These are phyloP conservation scores for Ploceus nigricollis DNA, from an alignment of 2,113 vertebrate species.

Conservation along the genomic window DNA sequence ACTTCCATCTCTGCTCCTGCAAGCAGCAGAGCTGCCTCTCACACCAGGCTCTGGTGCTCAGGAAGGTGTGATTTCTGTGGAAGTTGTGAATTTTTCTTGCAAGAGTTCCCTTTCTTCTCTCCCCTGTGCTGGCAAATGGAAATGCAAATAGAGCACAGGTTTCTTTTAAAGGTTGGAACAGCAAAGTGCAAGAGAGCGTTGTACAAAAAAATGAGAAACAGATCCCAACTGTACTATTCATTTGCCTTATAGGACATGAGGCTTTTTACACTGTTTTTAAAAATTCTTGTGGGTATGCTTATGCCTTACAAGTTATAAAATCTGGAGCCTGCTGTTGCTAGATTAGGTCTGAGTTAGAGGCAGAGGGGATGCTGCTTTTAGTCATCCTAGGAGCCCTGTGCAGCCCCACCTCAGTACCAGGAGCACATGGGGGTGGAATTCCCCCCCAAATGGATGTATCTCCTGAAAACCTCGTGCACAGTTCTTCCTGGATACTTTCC, in stretches of 20 bases:
- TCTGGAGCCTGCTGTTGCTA: background rate
- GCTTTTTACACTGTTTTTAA: background rate
- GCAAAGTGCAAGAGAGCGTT: background rate
- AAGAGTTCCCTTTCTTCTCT: background rate
- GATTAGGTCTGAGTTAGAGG: background rate
- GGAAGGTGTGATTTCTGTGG: background rate
- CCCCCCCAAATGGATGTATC: background rate
- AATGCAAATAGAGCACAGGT: background rate
- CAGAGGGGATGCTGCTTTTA: background rate
- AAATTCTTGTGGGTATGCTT: background rate
- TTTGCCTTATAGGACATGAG: background rate
- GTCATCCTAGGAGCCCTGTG: fast-evolving
- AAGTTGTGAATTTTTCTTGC: background rate
- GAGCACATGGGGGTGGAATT: background rate
- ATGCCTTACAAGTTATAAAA: background rate
- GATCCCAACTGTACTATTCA: background rate
- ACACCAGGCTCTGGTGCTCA: background rate
- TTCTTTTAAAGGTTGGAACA: background rate
- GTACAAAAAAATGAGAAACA: background rate
- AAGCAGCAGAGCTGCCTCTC: background rate
- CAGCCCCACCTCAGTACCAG: background rate
- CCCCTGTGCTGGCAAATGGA: background rate
- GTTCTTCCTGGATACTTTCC: background rate
- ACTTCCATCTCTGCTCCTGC: background rate
- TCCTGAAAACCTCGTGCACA: background rate